Evolutionary conservation across 1,140 invertebrate species (phyloP).

Genomic region (Magallana angulata): DNA sequence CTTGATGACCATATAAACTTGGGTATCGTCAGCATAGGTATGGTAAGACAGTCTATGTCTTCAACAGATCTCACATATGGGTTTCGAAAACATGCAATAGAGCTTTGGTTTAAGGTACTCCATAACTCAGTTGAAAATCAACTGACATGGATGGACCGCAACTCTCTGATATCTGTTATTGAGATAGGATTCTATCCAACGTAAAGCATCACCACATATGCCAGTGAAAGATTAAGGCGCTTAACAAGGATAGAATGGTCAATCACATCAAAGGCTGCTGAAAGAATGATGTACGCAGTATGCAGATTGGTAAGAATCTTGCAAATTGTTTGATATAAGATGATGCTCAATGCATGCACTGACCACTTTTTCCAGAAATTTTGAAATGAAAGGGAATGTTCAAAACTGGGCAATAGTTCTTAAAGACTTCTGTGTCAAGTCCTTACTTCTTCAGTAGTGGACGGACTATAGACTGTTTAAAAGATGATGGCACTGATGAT

Average conservation of each 20-base stretch:
- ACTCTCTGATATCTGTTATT: constrained; percentile 29
- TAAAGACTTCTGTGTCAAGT: constrained; percentile 48
- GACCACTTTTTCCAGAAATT: constrained; percentile 43
- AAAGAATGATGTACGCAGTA: constrained; percentile 47
- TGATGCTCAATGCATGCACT: constrained; percentile 42
- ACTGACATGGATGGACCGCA: background rate
- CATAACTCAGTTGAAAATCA: background rate
- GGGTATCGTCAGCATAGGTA: background rate
- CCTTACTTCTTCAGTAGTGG: constrained; percentile 33
- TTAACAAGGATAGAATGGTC: constrained; percentile 5
- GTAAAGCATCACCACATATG: constrained; percentile 8
- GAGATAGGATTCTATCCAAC: constrained; percentile 28
- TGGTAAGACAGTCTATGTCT: constrained; percentile 26
- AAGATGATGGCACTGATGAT: background rate
- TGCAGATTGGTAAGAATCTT: constrained; percentile 54
- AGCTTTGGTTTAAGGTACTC: constrained; percentile 42
- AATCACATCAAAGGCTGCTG: constrained; percentile 21
- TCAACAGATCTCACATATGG: constrained; percentile 21
- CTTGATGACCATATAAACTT: constrained; percentile 9
- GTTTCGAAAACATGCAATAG: constrained; percentile 19
- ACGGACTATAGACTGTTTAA: constrained; percentile 47
- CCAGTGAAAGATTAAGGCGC: constrained; percentile 1
- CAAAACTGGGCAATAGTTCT: constrained; percentile 42
- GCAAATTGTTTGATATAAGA: constrained; percentile 7
- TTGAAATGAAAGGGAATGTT: constrained; percentile 57